Percentiles rank a stretch among this genome's conserved stretches.
Evolutionary conservation across 2,113 vertebrate species (phyloP).

Genomic region (Phylloscopus trochilus): DNA sequence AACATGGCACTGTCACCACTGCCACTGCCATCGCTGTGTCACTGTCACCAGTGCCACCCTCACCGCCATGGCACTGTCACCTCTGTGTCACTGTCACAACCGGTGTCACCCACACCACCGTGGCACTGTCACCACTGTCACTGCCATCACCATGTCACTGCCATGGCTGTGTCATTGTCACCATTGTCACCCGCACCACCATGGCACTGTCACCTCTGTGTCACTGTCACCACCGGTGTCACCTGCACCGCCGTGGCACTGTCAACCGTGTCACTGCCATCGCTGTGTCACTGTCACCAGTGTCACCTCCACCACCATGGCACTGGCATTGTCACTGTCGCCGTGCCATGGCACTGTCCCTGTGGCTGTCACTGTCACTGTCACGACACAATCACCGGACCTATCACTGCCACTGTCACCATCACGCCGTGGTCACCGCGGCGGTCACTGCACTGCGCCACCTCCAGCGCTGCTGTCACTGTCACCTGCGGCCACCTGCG

Average conservation of each 20-base stretch:
- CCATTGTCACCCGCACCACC: neutral
- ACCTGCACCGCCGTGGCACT: neutral
- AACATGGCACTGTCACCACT: too few relatives aligned
- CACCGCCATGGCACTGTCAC: too few relatives aligned
- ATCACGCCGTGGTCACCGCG: neutral
- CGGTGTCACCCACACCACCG: too few relatives aligned
- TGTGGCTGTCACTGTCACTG: neutral
- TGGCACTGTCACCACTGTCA: neutral
- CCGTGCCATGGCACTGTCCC: neutral
- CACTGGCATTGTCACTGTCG: neutral
- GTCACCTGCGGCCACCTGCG: neutral
- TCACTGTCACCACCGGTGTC: neutral
- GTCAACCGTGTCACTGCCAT: neutral
- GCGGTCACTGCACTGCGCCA: neutral
- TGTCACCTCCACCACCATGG: neutral
- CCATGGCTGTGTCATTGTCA: neutral
- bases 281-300: neutral
- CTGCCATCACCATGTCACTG: too few relatives aligned
- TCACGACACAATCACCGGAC: neutral
- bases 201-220: neutral
- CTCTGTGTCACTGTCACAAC: too few relatives aligned
- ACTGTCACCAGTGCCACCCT: too few relatives aligned
- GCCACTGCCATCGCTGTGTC: too few relatives aligned
- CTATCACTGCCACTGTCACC: neutral
- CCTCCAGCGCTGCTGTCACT: too few relatives aligned